Conservation (phyloP, 2,113 vertebrate genomes). For the Hypanus sabinus region DNA sequence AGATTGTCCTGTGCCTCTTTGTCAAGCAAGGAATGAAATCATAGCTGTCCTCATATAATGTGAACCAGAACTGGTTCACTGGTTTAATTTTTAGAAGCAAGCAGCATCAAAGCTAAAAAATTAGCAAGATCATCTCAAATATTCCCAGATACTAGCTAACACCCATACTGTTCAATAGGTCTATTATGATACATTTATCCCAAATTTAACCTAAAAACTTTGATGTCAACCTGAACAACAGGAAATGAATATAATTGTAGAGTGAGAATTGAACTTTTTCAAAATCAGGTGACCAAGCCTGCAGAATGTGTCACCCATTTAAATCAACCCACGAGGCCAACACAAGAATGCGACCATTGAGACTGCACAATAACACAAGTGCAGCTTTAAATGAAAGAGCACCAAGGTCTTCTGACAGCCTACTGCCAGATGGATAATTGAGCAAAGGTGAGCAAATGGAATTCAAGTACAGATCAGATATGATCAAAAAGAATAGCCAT, state of each 20-base stretch:
- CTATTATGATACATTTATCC: not conserved
- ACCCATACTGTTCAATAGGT: not conserved
- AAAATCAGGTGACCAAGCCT: not conserved
- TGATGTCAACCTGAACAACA: too few relatives aligned
- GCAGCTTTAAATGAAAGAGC: not conserved
- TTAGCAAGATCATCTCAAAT: not conserved
- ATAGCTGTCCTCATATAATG: not conserved
- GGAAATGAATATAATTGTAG: not conserved
- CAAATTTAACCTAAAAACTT: not conserved
- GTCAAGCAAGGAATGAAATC: not conserved
- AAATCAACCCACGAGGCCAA: not conserved
- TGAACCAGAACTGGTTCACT: not conserved
- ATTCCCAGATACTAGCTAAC: too few relatives aligned
- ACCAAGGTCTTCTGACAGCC: not conserved
- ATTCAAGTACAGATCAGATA: not conserved
- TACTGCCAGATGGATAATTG: not conserved
- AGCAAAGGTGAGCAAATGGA: not conserved
- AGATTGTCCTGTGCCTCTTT: not conserved
- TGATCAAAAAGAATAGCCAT: not conserved
- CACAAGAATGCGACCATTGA: not conserved
- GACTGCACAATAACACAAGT: not conserved
- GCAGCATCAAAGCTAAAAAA: not conserved
- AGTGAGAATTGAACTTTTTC: not conserved
- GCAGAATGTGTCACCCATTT: not conserved
- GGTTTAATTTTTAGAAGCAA: not conserved